Evolutionary conservation across 1,140 invertebrate genomes (phyloP).

Genomic region (Drosophila ironensis): DNA sequence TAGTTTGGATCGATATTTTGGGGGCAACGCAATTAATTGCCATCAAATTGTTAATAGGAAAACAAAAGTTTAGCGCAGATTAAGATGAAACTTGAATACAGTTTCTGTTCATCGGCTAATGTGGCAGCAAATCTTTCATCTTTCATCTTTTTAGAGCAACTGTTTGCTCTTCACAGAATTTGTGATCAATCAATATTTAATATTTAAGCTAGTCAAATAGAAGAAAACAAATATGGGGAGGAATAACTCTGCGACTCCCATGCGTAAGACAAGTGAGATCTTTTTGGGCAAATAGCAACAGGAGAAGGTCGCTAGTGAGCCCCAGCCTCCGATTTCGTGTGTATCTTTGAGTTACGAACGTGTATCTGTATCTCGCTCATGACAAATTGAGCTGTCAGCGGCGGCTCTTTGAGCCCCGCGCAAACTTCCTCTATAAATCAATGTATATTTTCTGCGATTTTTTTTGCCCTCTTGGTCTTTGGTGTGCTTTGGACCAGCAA

Average conservation of each 20-base stretch:
- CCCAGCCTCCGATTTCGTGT: not conserved
- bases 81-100: too few relatives aligned
- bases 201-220: constrained; percentile 33
- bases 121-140: constrained; percentile 2
- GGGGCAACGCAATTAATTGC: too few relatives aligned
- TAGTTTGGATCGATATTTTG: too few relatives aligned
- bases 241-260: constrained; percentile 35
- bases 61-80: too few relatives aligned
- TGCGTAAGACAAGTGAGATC: constrained; percentile 63
- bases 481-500: constrained; percentile 11
- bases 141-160: not conserved
- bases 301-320: constrained; percentile 30
- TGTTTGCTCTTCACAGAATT: constrained; percentile 44
- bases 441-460: constrained; percentile 16
- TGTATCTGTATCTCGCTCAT: constrained; percentile 33
- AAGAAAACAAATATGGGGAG: constrained; percentile 14
- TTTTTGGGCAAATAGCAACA: constrained; percentile 35
- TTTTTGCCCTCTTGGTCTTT: not conserved
- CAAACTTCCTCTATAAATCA: constrained; percentile 57
- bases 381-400: constrained; percentile 75
- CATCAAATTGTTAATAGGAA: too few relatives aligned
- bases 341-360: constrained; percentile 25
- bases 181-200: constrained; percentile 50
- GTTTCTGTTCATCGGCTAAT: not conserved
- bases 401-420: constrained; percentile 44